Percentiles rank a stretch among this genome's conserved stretches.
Evolutionary conservation across 37 sponge, comb jelly and placozoan genomes (phyloP).

Genomic region (Chondrosia reniformis): DNA sequence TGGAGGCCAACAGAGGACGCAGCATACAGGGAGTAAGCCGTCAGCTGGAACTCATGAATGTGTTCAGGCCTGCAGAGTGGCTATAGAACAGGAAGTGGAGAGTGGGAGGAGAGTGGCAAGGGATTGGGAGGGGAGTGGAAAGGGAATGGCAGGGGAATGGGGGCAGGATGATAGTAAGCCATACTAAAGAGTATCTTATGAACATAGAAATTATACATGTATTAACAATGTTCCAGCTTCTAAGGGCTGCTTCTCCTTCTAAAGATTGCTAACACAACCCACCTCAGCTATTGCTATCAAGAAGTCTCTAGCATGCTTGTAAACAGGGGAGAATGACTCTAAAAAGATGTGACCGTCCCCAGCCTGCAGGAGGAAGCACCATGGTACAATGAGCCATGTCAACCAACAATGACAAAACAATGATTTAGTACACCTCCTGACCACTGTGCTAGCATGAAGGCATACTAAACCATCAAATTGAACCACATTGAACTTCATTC

Average conservation of each 20-base stretch:
- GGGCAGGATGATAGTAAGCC: neutral
- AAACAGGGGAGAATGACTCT: constrained; percentile 95
- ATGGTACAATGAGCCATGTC: neutral
- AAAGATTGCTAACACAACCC: neutral
- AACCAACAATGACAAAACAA: neutral
- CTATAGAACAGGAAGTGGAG: constrained; percentile 22
- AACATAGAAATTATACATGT: neutral
- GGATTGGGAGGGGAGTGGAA: neutral
- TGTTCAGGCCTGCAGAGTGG: constrained; percentile 84
- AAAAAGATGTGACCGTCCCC: constrained; percentile 97
- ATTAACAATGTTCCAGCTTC: neutral
- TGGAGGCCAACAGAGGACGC: constrained; percentile 96
- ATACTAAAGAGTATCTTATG: neutral
- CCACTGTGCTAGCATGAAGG: too few species aligned
- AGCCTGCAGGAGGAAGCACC: constrained; percentile 43
- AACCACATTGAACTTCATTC: too few species aligned
- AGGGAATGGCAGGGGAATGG: neutral
- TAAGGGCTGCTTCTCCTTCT: neutral
- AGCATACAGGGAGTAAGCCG: constrained; percentile 96
- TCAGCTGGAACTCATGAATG: constrained; percentile 91
- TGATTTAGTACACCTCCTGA: too few species aligned
- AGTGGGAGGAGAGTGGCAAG: neutral
- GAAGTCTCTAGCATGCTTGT: constrained; percentile 95
- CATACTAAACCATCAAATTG: too few species aligned
- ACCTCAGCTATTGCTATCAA: constrained; percentile 97